These are phyloP conservation scores for Hyles vespertilio DNA, from an alignment of 1,140 invertebrate genomes.

Conservation along the genomic window DNA sequence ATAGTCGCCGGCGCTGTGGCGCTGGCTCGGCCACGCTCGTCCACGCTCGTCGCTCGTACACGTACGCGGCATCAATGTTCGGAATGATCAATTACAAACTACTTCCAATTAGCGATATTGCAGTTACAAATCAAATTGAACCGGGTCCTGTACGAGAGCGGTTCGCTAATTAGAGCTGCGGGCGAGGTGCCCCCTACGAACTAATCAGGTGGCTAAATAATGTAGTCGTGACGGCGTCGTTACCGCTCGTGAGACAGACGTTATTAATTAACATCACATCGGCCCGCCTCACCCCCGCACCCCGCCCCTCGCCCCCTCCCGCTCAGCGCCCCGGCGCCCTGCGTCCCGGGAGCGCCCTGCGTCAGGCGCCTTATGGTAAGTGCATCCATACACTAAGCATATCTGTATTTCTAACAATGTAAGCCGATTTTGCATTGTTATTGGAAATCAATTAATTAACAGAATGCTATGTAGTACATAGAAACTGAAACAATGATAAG, in stretches of 20 bases:
- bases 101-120: slow-evolving; percentile 63
- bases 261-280: slow-evolving; percentile 72
- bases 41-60: neutral
- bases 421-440: too few relatives aligned
- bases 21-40: neutral
- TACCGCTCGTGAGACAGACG: slow-evolving; percentile 71
- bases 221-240: slow-evolving; percentile 71
- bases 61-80: neutral
- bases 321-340: slow-evolving; percentile 4
- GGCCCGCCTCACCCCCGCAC: slow-evolving; percentile 21
- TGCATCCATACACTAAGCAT: too few relatives aligned
- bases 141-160: slow-evolving; percentile 37
- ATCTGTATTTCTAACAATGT: too few relatives aligned
- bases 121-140: slow-evolving; percentile 66
- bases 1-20: neutral
- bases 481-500: too few relatives aligned
- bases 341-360: too few relatives aligned
- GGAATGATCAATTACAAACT: slow-evolving; percentile 34
- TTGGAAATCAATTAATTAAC: too few relatives aligned
- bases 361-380: too few relatives aligned
- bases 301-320: slow-evolving; percentile 13
- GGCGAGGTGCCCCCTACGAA: slow-evolving; percentile 53
- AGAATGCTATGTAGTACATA: too few relatives aligned
- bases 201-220: slow-evolving; percentile 75
- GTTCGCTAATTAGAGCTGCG: slow-evolving; percentile 65